These are phyloP conservation scores for Philhelius pedissequus DNA, from an alignment of 2,888 invertebrate species.

Conservation along the genomic window DNA sequence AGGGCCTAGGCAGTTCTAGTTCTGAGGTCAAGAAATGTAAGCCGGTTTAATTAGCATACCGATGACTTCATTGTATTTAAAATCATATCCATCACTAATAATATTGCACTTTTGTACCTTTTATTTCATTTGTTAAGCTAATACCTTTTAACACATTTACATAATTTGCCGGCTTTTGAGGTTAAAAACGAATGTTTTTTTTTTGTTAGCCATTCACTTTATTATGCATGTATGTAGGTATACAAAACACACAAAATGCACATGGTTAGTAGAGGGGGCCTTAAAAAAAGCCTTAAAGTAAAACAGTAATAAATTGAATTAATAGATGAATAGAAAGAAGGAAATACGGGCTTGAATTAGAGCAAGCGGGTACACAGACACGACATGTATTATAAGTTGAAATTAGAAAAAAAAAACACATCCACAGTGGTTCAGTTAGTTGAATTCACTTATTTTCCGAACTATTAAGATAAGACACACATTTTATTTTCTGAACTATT, in stretches of 20 bases:
- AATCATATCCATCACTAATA: neutral
- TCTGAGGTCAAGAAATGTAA: neutral
- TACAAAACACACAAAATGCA: neutral
- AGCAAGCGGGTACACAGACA: neutral
- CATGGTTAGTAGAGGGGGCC: neutral
- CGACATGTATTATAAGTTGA: too few species aligned
- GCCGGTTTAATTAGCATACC: neutral
- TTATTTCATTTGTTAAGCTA: slow-evolving; percentile 55
- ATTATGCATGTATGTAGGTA: neutral
- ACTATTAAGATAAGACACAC: too few species aligned
- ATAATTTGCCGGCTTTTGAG: slow-evolving; percentile 45
- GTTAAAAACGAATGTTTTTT: neutral
- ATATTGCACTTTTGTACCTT: slow-evolving; percentile 3
- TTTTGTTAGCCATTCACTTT: neutral
- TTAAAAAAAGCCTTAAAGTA: neutral
- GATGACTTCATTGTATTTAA: neutral
- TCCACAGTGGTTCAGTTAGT: neutral
- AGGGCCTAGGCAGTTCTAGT: neutral
- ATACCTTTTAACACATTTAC: slow-evolving; percentile 35
- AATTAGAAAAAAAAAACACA: neutral
- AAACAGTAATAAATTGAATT: neutral
- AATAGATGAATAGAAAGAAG: neutral
- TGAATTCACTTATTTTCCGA: neutral
- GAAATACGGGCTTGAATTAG: neutral
- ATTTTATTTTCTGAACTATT: too few species aligned